A percentile compares a stretch with the other conserved stretches of the same genome.
These are phyloP conservation scores for Onychostoma macrolepis DNA, from an alignment of 2,113 vertebrate species.

Conservation along the genomic window DNA sequence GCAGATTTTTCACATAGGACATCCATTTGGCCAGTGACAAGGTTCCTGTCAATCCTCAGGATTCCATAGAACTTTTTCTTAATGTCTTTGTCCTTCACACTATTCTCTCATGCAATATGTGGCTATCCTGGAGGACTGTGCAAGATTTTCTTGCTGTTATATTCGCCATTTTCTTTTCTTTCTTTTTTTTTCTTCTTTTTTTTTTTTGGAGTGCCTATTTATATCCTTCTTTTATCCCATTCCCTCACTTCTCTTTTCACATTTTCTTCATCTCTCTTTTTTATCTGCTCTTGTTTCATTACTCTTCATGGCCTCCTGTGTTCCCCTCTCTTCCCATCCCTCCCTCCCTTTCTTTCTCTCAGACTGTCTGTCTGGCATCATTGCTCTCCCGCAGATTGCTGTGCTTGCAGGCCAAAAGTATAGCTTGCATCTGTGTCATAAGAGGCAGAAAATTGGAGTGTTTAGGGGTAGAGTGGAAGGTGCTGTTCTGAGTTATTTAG, in stretches of 20 bases:
- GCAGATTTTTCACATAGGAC: background rate
- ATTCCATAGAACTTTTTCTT: conserved; percentile 25
- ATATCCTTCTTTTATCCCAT: conserved; percentile 28
- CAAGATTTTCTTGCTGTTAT: conserved; percentile 19
- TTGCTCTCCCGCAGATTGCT: conserved; percentile 63
- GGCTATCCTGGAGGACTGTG: conserved; percentile 32
- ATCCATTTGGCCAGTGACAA: background rate
- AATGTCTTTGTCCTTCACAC: conserved; percentile 11
- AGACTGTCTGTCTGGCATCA: conserved; percentile 57
- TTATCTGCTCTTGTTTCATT: conserved; percentile 22
- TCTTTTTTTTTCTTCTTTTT: no score
- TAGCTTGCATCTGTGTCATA: conserved; percentile 67
- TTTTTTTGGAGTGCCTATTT: conserved; percentile 7
- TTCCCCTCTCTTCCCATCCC: conserved; percentile 12
- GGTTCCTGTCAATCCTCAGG: conserved; percentile 35
- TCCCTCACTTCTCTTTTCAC: conserved; percentile 28
- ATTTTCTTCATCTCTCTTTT: conserved; percentile 12
- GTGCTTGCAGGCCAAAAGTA: conserved; percentile 57
- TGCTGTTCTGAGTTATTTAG: conserved; percentile 61
- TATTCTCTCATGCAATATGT: conserved; percentile 7
- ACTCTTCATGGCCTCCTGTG: conserved; percentile 26
- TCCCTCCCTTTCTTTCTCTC: conserved; percentile 44
- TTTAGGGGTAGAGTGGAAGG: conserved; percentile 53
- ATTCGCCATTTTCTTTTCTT: background rate
- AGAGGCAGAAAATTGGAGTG: conserved; percentile 60